Evolutionary conservation across 2,113 vertebrate genomes (phyloP).

Genomic region (Barbus barbus): DNA sequence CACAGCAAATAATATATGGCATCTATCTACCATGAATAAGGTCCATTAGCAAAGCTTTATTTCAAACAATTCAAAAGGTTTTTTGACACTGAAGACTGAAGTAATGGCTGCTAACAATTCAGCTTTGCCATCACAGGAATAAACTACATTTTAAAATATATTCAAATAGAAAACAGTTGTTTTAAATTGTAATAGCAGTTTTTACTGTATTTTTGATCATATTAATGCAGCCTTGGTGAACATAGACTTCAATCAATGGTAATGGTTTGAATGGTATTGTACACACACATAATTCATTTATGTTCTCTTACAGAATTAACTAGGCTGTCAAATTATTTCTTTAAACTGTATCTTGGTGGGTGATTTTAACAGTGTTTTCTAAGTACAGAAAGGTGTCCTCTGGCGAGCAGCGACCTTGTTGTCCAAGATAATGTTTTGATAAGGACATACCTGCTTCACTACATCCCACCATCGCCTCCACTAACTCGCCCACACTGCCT

Average conservation of each 20-base stretch:
- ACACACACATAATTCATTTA: not conserved
- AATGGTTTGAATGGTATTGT: not conserved
- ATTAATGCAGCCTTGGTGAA: not conserved
- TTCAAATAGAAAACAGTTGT: no score
- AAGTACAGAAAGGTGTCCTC: constrained; percentile 32
- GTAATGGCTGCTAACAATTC: no score
- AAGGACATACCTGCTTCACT: constrained; percentile 29
- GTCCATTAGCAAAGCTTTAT: no score
- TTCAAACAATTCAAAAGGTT: no score
- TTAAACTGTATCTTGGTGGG: constrained; percentile 25
- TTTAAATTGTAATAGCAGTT: not conserved
- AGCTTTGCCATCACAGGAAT: no score
- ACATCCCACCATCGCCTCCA: constrained; percentile 1
- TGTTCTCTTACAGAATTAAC: not conserved
- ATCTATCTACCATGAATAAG: no score
- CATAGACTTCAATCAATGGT: no score
- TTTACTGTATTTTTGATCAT: not conserved
- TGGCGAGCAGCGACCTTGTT: constrained; percentile 34
- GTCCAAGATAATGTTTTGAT: constrained; percentile 48
- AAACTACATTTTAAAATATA: no score
- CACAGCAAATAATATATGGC: no score
- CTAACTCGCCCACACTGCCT: constrained; percentile 22
- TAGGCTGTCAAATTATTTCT: no score
- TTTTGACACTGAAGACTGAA: no score
- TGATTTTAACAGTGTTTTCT: constrained; percentile 21